Evolutionary conservation across 2,797 vertebrate genomes (phyloP).

Genomic region (Lacerta agilis): DNA sequence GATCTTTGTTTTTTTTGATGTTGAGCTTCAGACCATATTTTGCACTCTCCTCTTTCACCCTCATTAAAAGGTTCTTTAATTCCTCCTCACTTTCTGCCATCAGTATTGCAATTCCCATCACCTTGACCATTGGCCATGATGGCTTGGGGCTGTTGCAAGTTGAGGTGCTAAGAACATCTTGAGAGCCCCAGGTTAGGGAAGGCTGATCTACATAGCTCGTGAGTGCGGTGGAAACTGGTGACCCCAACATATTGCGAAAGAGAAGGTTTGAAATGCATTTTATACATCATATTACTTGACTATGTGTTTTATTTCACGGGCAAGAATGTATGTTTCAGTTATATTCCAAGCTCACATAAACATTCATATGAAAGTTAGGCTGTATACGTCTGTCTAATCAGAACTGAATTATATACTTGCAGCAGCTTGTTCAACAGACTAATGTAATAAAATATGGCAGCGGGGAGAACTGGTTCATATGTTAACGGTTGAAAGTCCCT

Average conservation of each 20-base stretch:
- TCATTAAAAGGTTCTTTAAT: too few species aligned
- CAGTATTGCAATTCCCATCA: too few species aligned
- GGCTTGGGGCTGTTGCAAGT: too few species aligned
- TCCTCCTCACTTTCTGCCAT: too few species aligned
- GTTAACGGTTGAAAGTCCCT: not conserved
- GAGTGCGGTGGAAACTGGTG: not conserved
- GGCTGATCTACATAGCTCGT: too few species aligned
- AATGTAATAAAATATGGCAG: constrained; percentile 7
- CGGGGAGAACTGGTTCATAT: not conserved
- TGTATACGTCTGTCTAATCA: not conserved
- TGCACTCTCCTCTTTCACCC: too few species aligned
- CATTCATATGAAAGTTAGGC: not conserved
- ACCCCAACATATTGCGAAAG: not conserved
- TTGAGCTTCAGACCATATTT: too few species aligned
- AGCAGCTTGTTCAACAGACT: not conserved
- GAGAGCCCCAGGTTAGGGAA: too few species aligned
- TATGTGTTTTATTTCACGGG: not conserved
- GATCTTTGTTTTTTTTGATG: too few species aligned
- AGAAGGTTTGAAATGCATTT: not conserved
- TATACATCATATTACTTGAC: not conserved
- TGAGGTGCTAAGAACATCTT: too few species aligned
- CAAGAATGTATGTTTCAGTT: constrained; percentile 8
- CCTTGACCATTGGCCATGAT: too few species aligned
- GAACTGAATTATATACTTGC: not conserved
- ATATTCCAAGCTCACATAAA: constrained; percentile 10